These are phyloP conservation scores for Trogon melanurus DNA, from an alignment of 2,113 vertebrate species.

Conservation along the genomic window DNA sequence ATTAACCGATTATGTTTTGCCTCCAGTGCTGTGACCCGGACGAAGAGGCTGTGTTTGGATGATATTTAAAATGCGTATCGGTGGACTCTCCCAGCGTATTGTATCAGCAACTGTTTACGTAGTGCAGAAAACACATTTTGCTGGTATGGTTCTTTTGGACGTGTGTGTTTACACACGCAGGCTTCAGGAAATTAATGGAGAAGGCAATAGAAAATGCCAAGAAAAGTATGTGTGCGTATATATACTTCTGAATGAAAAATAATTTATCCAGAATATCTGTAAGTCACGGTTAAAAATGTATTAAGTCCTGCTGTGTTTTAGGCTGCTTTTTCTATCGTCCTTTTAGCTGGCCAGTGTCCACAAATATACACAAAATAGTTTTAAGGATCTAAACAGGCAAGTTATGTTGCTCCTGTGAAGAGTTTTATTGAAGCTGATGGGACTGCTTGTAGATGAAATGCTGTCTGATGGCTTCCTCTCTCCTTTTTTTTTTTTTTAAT, in stretches of 20 bases:
- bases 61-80: background rate
- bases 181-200: background rate
- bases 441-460: background rate
- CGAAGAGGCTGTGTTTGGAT: background rate
- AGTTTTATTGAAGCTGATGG: background rate
- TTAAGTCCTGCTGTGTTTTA: background rate
- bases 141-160: background rate
- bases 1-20: background rate
- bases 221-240: accelerated
- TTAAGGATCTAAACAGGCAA: background rate
- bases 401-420: background rate
- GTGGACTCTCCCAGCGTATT: background rate
- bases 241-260: background rate
- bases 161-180: accelerated
- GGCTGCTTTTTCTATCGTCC: background rate
- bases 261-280: background rate
- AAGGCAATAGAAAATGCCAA: background rate
- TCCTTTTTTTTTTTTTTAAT: background rate
- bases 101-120: background rate
- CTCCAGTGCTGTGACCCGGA: background rate
- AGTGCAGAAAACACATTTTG: background rate
- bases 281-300: background rate
- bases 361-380: background rate
- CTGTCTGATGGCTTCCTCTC: background rate
- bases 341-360: background rate